Evolutionary conservation across 1,140 invertebrate genomes (phyloP).

Genomic region (Bilobella aurantiaca): DNA sequence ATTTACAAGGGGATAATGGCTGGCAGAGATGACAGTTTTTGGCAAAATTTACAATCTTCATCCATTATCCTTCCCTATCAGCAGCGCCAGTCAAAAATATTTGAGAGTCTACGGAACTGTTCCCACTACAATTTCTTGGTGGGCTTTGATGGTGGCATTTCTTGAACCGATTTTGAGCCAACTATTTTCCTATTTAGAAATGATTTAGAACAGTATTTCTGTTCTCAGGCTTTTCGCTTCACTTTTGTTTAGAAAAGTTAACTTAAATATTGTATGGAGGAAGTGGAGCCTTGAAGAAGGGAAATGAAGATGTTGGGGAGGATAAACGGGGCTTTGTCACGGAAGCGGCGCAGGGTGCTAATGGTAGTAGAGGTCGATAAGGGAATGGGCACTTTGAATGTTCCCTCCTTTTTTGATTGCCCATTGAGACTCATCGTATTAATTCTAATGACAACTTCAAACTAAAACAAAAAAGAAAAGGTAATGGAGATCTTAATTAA

Average conservation of each 20-base stretch:
- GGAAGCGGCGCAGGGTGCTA: not conserved
- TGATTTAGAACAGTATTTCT: no score
- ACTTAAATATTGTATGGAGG: no score
- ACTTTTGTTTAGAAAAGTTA: no score
- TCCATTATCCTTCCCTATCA: no score
- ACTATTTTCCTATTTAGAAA: no score
- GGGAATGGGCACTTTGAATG: not conserved
- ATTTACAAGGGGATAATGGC: not conserved
- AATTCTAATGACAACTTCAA: not conserved
- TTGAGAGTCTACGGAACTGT: no score
- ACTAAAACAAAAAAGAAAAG: not conserved
- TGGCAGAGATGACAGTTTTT: not conserved
- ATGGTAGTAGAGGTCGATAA: not conserved
- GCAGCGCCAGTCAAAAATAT: no score
- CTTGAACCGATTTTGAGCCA: no score
- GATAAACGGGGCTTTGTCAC: not conserved
- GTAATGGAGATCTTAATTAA: conserved; percentile 7
- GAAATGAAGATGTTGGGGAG: not conserved
- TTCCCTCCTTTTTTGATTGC: not conserved
- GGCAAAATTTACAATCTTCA: no score
- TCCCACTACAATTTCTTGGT: no score
- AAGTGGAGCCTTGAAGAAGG: not conserved
- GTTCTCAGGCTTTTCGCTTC: no score
- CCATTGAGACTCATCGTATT: not conserved
- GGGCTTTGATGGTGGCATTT: no score